These are phyloP conservation scores for Malthinus flaveolus DNA, from an alignment of 2,888 invertebrate species.

Conservation along the genomic window DNA sequence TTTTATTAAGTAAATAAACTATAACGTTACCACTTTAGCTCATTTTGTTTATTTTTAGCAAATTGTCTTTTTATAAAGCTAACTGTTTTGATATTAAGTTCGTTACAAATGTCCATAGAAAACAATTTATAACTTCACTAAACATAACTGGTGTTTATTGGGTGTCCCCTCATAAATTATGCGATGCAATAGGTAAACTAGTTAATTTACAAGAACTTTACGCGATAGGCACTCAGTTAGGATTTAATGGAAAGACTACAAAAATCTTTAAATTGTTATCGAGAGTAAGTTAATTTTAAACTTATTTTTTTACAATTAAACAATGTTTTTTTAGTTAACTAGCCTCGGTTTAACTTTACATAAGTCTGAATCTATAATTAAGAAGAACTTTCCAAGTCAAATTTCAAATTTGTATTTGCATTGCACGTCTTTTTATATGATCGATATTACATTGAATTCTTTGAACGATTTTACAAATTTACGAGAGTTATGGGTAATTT, in stretches of 20 bases:
- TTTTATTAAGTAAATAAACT: too few species aligned
- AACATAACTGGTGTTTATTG: slow-evolving; percentile 20
- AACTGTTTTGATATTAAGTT: too few species aligned
- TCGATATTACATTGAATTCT: too few species aligned
- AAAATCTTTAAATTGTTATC: background rate
- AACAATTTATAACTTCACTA: slow-evolving; percentile 8
- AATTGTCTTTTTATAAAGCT: too few species aligned
- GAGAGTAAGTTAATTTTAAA: slow-evolving; percentile 6
- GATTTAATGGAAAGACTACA: background rate
- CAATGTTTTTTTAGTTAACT: background rate
- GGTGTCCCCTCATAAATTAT: slow-evolving; percentile 2
- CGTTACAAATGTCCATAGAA: background rate
- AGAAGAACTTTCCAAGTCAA: background rate
- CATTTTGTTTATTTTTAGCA: too few species aligned
- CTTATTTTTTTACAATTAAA: background rate
- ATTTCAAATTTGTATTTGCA: background rate
- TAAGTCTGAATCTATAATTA: background rate
- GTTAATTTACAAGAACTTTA: slow-evolving; percentile 9
- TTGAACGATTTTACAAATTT: background rate
- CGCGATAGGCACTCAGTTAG: slow-evolving; percentile 16
- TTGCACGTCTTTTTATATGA: background rate
- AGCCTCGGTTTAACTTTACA: background rate
- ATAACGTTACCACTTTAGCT: too few species aligned
- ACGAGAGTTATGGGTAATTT: slow-evolving; percentile 11
- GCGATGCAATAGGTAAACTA: background rate